Percentiles rank a stretch among this genome's conserved stretches.
phyloP scores from a whole-genome alignment of 2,888 invertebrate species.

The Artemia sinica region DNA sequence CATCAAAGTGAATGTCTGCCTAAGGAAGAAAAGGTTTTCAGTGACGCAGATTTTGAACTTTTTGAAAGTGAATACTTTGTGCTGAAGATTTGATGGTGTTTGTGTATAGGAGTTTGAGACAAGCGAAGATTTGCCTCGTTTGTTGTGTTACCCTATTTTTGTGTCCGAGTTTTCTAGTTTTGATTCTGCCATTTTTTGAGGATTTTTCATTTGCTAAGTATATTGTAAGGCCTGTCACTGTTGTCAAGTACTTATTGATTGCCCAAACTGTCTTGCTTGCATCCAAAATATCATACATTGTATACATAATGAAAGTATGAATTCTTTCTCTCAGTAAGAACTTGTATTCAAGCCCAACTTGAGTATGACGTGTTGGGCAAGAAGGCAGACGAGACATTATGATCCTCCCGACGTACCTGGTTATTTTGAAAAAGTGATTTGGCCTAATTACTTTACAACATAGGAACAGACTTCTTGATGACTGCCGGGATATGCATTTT shows the following conservation, averaged over 20 bases:
- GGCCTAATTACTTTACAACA: conserved; percentile 57
- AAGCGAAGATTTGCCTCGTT: conserved; percentile 42
- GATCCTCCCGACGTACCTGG: conserved; percentile 69
- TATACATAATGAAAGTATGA: background rate
- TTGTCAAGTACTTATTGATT: conserved; percentile 41
- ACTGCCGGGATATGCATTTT: conserved; percentile 1
- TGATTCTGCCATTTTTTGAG: conserved; percentile 49
- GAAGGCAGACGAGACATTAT: conserved; percentile 46
- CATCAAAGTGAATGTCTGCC: background rate
- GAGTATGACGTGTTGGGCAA: conserved; percentile 44
- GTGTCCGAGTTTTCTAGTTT: conserved; percentile 46
- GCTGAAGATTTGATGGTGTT: conserved; percentile 17
- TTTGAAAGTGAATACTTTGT: conserved; percentile 48
- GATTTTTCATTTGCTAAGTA: conserved; percentile 35
- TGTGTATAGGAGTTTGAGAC: conserved; percentile 34
- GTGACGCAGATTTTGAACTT: conserved; percentile 47
- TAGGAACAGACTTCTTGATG: conserved; percentile 26
- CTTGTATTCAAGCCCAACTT: conserved; percentile 30
- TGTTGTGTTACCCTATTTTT: conserved; percentile 38
- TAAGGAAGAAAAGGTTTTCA: conserved; percentile 43
- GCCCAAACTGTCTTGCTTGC: background rate
- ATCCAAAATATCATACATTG: background rate
- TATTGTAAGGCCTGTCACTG: conserved; percentile 42
- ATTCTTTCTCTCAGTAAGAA: background rate
- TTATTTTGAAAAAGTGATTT: conserved; percentile 70